Evolutionary conservation across 2,113 vertebrate genomes (phyloP).

Genomic region (Passer montanus): DNA sequence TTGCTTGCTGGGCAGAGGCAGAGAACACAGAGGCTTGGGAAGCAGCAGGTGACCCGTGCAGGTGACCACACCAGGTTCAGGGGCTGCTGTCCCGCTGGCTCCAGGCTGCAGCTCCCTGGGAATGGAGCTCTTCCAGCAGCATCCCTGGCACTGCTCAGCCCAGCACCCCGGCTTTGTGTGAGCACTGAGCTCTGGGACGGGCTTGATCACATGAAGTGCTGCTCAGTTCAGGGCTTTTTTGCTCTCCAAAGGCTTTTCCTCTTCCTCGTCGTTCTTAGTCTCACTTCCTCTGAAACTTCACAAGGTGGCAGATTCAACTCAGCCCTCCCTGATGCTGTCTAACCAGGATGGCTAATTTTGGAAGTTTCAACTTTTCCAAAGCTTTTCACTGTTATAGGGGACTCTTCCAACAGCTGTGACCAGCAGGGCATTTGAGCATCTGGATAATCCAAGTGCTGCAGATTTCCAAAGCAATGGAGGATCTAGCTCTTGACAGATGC

Average conservation of each 20-base stretch:
- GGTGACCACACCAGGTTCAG: accelerated
- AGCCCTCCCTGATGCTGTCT: background rate
- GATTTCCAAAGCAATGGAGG: background rate
- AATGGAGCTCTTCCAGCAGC: background rate
- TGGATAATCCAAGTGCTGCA: background rate
- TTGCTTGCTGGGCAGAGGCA: background rate
- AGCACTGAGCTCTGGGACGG: conserved; percentile 40
- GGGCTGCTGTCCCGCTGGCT: background rate
- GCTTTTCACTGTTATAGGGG: background rate
- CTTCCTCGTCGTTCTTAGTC: conserved; percentile 13
- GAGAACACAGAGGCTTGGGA: background rate
- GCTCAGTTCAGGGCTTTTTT: conserved; percentile 33
- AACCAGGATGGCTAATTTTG: background rate
- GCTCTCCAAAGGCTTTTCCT: conserved; percentile 37
- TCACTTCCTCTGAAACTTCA: conserved; percentile 24
- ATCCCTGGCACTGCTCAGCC: background rate
- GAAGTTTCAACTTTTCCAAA: background rate
- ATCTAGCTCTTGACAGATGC: background rate
- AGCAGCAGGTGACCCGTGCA: background rate
- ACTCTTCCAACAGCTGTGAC: background rate
- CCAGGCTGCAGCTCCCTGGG: background rate
- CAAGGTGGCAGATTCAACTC: conserved; percentile 5
- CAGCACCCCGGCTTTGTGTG: background rate
- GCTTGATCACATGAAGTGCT: conserved; percentile 41
- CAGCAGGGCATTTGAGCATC: background rate